These are phyloP conservation scores for Epirrita christyi DNA, from an alignment of 2,888 invertebrate genomes.

Conservation along the genomic window DNA sequence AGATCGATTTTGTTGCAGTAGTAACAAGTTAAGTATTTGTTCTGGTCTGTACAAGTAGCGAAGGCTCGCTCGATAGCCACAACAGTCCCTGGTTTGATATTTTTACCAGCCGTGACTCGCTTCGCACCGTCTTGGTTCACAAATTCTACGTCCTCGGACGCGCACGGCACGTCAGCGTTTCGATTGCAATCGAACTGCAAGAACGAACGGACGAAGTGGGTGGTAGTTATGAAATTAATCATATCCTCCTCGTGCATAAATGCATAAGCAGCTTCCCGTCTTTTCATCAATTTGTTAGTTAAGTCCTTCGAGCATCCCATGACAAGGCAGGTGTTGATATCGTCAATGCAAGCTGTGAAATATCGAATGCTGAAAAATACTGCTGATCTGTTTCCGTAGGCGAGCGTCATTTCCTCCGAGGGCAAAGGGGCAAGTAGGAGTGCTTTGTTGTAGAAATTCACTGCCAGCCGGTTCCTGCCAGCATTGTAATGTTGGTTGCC, in stretches of 20 bases:
- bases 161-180: conserved; percentile 17
- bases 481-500: conserved; percentile 18
- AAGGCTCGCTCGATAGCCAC: conserved; percentile 1
- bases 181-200: not conserved
- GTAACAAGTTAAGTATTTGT: conserved; percentile 3
- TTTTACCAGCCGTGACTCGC: not conserved
- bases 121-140: not conserved
- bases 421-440: conserved; percentile 14
- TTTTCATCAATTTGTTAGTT: conserved; percentile 9
- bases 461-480: not conserved
- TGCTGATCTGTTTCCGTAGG: conserved; percentile 24
- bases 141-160: conserved; percentile 2
- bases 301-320: conserved; percentile 4
- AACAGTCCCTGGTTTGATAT: conserved; percentile 1
- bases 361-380: conserved; percentile 18
- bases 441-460: conserved; percentile 21
- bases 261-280: not conserved
- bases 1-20: conserved; percentile 1
- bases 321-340: not conserved
- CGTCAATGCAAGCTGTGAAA: conserved; percentile 16
- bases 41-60: not conserved
- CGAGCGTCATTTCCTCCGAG: conserved; percentile 21
- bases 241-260: not conserved
- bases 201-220: not conserved
- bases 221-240: not conserved